A percentile compares a stretch with the other conserved stretches of the same genome.
phyloP scores from a whole-genome alignment of 2,797 vertebrate species.

The Silurus aristotelis region DNA sequence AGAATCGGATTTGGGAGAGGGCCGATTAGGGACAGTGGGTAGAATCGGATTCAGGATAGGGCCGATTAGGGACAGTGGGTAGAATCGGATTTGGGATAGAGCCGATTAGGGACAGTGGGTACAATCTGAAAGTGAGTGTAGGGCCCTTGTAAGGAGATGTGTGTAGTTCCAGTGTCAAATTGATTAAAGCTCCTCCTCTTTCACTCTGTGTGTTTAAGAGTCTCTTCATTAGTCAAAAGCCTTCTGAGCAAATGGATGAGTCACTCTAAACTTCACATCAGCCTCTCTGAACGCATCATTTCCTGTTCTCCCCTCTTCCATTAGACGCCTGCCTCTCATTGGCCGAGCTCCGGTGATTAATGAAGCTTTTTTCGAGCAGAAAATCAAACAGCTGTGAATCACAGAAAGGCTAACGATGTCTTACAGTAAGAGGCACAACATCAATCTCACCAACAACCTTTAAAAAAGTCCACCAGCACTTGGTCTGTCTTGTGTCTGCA shows the following conservation, averaged over 20 bases:
- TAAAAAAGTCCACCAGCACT: not conserved
- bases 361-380: not conserved
- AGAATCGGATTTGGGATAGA: too few species aligned
- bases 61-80: too few species aligned
- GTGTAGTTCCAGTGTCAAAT: not conserved
- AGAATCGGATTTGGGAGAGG: too few species aligned
- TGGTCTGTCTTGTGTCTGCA: not conserved
- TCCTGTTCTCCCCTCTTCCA: slow-evolving; percentile 23
- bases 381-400: slow-evolving; percentile 26
- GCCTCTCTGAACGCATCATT: slow-evolving; percentile 41
- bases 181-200: not conserved
- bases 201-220: slow-evolving; percentile 3
- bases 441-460: not conserved
- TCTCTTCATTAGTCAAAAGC: slow-evolving; percentile 47
- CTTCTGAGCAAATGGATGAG: slow-evolving; percentile 22
- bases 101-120: too few species aligned
- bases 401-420: slow-evolving; percentile 5
- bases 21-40: too few species aligned
- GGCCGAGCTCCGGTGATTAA: not conserved
- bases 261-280: slow-evolving; percentile 34
- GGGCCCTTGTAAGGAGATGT: not conserved
- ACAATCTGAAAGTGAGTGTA: too few species aligned
- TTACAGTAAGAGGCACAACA: not conserved
- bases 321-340: not conserved
- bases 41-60: too few species aligned